phyloP scores from a whole-genome alignment of 1,140 invertebrate species.

The Rhagoletis pomonella region DNA sequence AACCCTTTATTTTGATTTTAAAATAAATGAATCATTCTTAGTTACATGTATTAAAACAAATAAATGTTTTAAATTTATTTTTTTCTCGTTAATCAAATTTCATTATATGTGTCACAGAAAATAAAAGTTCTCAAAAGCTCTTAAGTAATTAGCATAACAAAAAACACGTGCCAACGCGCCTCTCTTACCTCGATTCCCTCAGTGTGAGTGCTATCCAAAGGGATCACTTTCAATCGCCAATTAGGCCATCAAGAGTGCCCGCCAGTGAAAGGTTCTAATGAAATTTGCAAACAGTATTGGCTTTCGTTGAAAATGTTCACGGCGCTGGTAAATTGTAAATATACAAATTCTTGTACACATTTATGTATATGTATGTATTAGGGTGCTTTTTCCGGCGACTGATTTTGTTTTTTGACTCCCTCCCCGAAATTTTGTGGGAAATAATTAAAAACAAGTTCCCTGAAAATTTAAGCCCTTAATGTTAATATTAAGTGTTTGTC shows the following conservation, averaged over 20 bases:
- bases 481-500: no score
- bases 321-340: background rate
- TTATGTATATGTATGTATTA: no score
- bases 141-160: background rate
- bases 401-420: no score
- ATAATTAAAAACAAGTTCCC: no score
- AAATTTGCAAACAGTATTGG: constrained; percentile 35
- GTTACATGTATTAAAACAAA: no score
- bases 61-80: no score
- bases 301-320: constrained; percentile 20
- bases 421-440: no score
- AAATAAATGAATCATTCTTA: no score
- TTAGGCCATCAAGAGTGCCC: background rate
- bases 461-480: no score
- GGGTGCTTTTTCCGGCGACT: no score
- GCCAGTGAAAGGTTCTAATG: constrained; percentile 53
- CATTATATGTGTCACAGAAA: background rate
- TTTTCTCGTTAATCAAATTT: background rate
- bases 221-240: constrained; percentile 19
- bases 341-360: background rate
- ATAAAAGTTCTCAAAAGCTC: background rate
- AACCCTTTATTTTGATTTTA: no score
- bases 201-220: background rate
- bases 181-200: no score
- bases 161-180: background rate